Evolutionary conservation across 2,113 vertebrate species (phyloP).

Genomic region (Microtus oregoni): DNA sequence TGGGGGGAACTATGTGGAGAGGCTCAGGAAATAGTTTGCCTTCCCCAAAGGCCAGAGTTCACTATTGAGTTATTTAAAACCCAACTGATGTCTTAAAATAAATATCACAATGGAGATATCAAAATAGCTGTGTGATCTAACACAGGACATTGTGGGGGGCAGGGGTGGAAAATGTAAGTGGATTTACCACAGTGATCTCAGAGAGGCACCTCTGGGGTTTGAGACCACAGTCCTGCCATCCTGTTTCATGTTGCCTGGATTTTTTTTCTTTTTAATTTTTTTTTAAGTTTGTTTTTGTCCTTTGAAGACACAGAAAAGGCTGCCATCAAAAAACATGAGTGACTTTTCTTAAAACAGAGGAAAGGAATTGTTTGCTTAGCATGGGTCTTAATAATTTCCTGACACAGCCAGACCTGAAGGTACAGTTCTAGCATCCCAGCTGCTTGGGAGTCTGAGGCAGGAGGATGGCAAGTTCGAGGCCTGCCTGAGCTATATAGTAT

Average conservation of each 20-base stretch:
- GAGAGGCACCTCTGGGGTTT: slow-evolving; percentile 49
- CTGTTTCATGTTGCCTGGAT: slow-evolving; percentile 39
- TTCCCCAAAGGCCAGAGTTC: slow-evolving; percentile 76
- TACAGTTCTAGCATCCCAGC: not conserved
- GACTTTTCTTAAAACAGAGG: slow-evolving; percentile 14
- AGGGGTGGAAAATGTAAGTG: slow-evolving; percentile 41
- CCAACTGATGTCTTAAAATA: slow-evolving; percentile 78
- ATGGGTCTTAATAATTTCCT: slow-evolving; percentile 35
- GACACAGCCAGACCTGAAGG: not conserved
- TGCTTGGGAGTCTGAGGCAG: not conserved
- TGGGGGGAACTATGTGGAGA: not conserved
- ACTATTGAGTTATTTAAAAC: slow-evolving; percentile 77
- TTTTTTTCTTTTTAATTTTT: not conserved
- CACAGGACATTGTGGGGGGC: slow-evolving; percentile 14
- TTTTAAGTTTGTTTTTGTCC: slow-evolving; percentile 54
- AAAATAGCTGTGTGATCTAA: slow-evolving; percentile 56
- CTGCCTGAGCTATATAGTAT: not conserved
- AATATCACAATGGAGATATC: slow-evolving; percentile 74
- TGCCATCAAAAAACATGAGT: slow-evolving; percentile 32
- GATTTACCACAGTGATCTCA: slow-evolving; percentile 70
- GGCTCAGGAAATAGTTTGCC: slow-evolving; percentile 71
- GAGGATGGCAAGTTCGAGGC: not conserved
- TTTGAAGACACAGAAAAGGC: slow-evolving; percentile 39
- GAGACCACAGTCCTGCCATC: slow-evolving; percentile 60
- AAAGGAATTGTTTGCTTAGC: slow-evolving; percentile 19